Evolutionary conservation across 2,797 vertebrate species (phyloP).

Genomic region (Coilia nasus): DNA sequence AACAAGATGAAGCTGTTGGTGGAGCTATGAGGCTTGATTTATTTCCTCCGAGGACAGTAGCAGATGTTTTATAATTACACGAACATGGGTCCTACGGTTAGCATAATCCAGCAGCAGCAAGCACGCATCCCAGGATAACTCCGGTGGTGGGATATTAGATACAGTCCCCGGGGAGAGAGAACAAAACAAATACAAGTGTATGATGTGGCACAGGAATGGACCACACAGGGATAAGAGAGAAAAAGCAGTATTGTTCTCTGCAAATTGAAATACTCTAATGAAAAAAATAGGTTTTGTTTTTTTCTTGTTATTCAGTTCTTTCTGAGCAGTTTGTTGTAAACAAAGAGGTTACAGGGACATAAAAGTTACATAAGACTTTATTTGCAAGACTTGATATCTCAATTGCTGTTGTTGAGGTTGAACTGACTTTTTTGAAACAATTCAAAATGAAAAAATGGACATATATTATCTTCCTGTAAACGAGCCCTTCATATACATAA

Average conservation of each 20-base stretch:
- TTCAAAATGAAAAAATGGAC: no score
- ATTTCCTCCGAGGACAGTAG: conserved; percentile 56
- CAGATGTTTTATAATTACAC: conserved; percentile 73
- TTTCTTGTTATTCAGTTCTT: no score
- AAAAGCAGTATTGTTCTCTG: not conserved
- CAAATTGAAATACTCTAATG: no score
- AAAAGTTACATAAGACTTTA: no score
- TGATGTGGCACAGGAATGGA: not conserved
- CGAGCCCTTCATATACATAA: no score
- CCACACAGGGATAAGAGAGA: not conserved
- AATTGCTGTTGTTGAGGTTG: no score
- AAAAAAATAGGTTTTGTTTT: no score
- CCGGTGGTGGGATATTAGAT: conserved; percentile 31
- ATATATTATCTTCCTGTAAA: no score
- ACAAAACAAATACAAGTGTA: conserved; percentile 13
- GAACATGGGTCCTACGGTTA: conserved; percentile 53
- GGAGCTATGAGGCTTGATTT: conserved; percentile 64
- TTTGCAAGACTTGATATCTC: no score
- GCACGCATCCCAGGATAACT: not conserved
- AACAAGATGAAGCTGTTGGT: conserved; percentile 67
- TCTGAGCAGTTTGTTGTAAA: no score
- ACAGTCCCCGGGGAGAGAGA: conserved; percentile 23
- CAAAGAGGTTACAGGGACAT: no score
- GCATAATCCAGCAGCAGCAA: conserved; percentile 41
- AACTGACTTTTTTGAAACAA: no score